phyloP scores from a whole-genome alignment of 2,888 invertebrate species.

The Hypomecis atomaria region DNA sequence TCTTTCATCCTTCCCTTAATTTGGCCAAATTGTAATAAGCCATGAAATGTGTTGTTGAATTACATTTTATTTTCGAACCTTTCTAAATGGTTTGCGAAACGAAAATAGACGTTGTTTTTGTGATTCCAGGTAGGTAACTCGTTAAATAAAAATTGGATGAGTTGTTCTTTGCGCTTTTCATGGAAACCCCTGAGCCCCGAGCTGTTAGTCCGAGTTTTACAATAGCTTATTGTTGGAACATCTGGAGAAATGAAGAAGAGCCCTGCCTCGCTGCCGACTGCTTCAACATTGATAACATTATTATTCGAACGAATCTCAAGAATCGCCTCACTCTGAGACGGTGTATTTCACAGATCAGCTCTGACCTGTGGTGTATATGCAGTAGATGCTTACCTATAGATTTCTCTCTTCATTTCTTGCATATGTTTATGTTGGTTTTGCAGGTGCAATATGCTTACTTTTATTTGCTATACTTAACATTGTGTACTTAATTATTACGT shows the following conservation, averaged over 20 bases:
- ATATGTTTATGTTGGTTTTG: no score
- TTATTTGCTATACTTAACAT: no score
- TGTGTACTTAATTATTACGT: no score
- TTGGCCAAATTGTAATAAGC: slow-evolving; percentile 17
- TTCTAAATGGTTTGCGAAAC: slow-evolving; percentile 1
- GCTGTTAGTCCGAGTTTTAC: slow-evolving; percentile 44
- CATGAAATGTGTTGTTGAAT: slow-evolving; percentile 17
- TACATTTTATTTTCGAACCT: slow-evolving; percentile 15
- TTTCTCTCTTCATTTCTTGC: no score
- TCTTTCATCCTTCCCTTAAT: slow-evolving; percentile 18
- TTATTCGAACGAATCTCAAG: background rate
- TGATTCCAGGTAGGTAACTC: background rate
- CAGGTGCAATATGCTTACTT: no score
- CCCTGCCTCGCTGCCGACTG: background rate
- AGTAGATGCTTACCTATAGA: no score
- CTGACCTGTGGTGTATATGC: no score
- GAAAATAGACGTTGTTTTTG: slow-evolving; percentile 4
- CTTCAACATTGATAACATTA: background rate
- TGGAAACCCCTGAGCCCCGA: slow-evolving; percentile 12
- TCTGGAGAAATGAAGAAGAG: slow-evolving; percentile 1
- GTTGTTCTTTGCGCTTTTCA: slow-evolving; percentile 19
- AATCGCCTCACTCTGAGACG: no score
- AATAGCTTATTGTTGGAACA: slow-evolving; percentile 50
- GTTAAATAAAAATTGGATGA: slow-evolving; percentile 1
- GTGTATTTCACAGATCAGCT: no score